phyloP scores from a whole-genome alignment of 2,888 invertebrate genomes.

The Auanema sp. region DNA sequence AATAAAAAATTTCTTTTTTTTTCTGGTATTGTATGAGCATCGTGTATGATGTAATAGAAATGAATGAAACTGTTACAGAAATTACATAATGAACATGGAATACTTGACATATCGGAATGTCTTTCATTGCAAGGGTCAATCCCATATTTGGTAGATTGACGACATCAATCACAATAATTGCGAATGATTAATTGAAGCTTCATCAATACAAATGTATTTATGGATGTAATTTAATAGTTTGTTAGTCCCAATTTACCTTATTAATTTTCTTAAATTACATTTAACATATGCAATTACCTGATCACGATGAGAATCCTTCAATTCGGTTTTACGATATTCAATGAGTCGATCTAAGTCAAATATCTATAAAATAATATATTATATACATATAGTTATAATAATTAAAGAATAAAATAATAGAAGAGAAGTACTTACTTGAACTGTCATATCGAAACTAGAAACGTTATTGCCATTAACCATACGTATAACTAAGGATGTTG shows the following conservation, averaged over 20 bases:
- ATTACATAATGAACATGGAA: no score
- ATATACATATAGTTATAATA: background rate
- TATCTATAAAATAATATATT: conserved; percentile 23
- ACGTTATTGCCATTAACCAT: conserved; percentile 46
- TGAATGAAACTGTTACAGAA: background rate
- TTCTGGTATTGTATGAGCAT: no score
- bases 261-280: no score
- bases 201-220: no score
- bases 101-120: no score
- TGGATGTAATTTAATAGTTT: no score
- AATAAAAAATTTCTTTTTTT: background rate
- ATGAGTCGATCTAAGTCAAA: conserved; percentile 41
- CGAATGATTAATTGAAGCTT: no score
- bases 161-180: no score
- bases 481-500: conserved; percentile 38
- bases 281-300: conserved; percentile 26
- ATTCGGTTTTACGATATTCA: conserved; percentile 42
- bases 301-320: conserved; percentile 40
- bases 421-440: conserved; percentile 25
- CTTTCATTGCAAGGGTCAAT: no score
- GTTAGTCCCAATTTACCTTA: no score
- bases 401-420: no score
- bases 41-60: background rate
- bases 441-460: conserved; percentile 46
- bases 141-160: no score